Evolutionary conservation across 1,140 invertebrate genomes (phyloP), one percentile per base, ranked within the genome.

Genomic region (Lordiphosa mommai): DNA sequence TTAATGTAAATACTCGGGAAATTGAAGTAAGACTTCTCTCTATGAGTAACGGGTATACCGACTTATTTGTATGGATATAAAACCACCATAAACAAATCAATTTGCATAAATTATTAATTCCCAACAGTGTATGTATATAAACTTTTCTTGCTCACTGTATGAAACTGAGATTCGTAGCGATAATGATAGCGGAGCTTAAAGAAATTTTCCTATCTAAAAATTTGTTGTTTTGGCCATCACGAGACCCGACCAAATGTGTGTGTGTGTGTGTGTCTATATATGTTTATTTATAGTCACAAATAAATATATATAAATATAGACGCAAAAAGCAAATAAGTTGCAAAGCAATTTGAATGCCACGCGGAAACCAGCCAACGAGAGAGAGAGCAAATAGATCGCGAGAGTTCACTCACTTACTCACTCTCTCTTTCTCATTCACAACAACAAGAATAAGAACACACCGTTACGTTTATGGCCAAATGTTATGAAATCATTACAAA

Each of bases 401-500:
- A 34, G 32, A 48, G 9, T 8, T 23, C 23, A 10, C 13, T 5
- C 20, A 20, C 14, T 10, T 4, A 29, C 14, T 27, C n/a, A 12
- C 20, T 20, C 23, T 20, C 10, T 27, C 40, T 27, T 20, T 43
- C 27, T 23, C 40, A 10, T 10, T 12, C 40, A 29, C 23, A 43
- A 43, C 10, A 43, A 43, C 20, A n/a, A 43, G 27, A 43, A 43
- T 29, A 53, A 46, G 56, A 72, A 67, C 38, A 56, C 63, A 57
- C 49, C 57, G 72, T 80, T 80, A 61, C 70, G 74, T 67, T 79
- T 66, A 72, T 68, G 74, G 44, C 61, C 67, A 82, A 76, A 76
- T 76, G 76, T 82, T 82, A 82, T 80, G 76, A 82, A 82, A 82
- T 77, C 61, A 72, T 82, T 82, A 82, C 76, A 82, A 82, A 84